These are phyloP conservation scores for Clytia hemisphaerica DNA, from an alignment of 30 jellyfish, hydroid and myxozoan genomes.

Conservation along the genomic window DNA sequence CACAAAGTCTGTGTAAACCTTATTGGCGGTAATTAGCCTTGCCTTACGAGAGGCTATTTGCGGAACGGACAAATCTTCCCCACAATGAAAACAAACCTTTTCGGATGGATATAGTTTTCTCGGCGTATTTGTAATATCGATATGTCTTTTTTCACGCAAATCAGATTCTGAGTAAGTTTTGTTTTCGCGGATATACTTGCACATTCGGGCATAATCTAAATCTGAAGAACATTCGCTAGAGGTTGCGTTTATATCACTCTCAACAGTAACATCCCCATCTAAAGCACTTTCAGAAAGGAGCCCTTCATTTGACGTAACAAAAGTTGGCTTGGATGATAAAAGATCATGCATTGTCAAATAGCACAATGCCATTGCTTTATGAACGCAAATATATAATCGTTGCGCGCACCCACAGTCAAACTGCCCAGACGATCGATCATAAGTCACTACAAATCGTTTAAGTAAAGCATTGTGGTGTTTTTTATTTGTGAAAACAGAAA, in stretches of 20 bases:
- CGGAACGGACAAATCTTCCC: not conserved
- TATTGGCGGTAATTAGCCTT: slow-evolving; percentile 6
- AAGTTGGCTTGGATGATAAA: no score
- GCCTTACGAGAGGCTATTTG: slow-evolving; percentile 4
- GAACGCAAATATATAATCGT: no score
- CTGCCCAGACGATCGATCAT: no score
- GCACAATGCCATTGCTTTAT: no score
- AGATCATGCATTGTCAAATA: no score
- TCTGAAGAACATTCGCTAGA: no score
- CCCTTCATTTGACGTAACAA: no score
- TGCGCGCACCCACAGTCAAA: not conserved
- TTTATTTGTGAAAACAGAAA: slow-evolving; percentile 1
- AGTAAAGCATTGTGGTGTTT: not conserved
- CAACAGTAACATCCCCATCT: no score
- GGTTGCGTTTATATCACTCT: no score
- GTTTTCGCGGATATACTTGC: slow-evolving; percentile 1
- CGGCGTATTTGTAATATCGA: not conserved
- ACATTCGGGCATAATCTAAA: slow-evolving; percentile 26
- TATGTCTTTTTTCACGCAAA: not conserved
- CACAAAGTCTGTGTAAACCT: slow-evolving; percentile 6
- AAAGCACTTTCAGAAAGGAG: no score
- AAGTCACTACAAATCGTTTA: slow-evolving; percentile 11
- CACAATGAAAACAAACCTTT: slow-evolving; percentile 6
- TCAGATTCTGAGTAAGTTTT: not conserved
- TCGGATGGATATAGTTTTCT: slow-evolving; percentile 16